Evolutionary conservation across 2,888 invertebrate genomes (phyloP).

Genomic region (Acanthacorydalis orientalis): DNA sequence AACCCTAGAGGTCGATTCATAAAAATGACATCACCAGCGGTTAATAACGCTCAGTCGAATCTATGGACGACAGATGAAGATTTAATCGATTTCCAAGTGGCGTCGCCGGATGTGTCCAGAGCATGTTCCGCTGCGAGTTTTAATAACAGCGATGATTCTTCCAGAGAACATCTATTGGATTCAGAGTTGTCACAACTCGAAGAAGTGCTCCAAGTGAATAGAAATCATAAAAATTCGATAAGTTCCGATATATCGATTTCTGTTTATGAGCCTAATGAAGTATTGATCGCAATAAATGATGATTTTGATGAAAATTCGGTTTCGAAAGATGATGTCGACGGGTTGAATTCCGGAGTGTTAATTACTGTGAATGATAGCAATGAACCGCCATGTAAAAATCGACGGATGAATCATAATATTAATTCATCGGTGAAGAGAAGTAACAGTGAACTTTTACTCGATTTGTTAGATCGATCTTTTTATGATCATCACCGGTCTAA

Average conservation of each 20-base stretch:
- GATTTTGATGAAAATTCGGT: background rate
- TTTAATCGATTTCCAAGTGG: slow-evolving; percentile 22
- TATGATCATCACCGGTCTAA: background rate
- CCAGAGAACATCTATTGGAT: slow-evolving; percentile 20
- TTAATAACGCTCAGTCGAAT: no score
- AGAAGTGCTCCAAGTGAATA: slow-evolving; percentile 18
- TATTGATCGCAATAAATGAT: background rate
- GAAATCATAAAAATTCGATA: no score
- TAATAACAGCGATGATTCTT: slow-evolving; percentile 11
- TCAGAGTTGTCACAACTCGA: slow-evolving; percentile 22
- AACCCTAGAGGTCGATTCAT: no score
- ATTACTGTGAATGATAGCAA: no score
- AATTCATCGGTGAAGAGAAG: background rate
- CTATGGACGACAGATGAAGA: slow-evolving; percentile 15
- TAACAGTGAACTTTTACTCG: slow-evolving; percentile 5
- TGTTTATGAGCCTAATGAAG: background rate
- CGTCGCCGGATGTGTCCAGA: slow-evolving; percentile 18
- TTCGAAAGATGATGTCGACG: background rate
- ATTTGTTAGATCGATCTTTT: background rate
- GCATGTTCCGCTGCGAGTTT: background rate
- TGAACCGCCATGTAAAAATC: background rate
- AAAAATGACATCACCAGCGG: no score
- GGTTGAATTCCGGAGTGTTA: no score
- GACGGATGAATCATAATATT: background rate
- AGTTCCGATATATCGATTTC: background rate